Conservation (phyloP, 92 coral and sea anemone genomes). For the Paragorgia papillata region DNA sequence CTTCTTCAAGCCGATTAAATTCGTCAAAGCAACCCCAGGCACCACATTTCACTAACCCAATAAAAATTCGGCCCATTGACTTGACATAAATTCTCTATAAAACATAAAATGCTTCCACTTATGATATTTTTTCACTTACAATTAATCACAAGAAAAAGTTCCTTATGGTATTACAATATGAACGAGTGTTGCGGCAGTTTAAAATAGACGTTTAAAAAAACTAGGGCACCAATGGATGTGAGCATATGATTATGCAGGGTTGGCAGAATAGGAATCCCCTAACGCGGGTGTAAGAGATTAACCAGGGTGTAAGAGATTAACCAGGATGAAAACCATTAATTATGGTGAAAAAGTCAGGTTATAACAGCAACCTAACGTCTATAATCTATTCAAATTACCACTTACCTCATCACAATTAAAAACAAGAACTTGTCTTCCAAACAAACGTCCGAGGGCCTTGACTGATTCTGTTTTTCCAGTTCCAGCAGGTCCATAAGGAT, state of each 20-base stretch:
- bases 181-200: no score
- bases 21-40: constrained; percentile 99
- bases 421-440: constrained; percentile 95
- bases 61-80: constrained; percentile 99
- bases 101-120: background rate
- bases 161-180: no score
- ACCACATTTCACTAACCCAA: constrained; percentile 98
- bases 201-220: no score
- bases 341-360: no score
- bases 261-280: no score
- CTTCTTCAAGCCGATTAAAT: constrained; percentile 98
- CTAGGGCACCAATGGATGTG: no score
- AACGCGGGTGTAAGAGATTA: no score
- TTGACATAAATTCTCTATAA: constrained; percentile 94
- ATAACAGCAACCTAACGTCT: no score
- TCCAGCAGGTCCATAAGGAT: constrained; percentile 99
- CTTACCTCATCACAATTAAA: constrained; percentile 97
- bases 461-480: constrained; percentile 99
- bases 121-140: background rate
- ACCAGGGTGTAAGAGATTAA: no score
- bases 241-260: no score
- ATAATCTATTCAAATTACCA: no score
- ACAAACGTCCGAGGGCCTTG: constrained; percentile 95
- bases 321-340: no score
- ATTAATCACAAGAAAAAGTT: background rate